Percentiles rank a stretch among this genome's conserved stretches.
Evolutionary conservation across 1,140 invertebrate species (phyloP).

Genomic region (Agrypnia vestita): DNA sequence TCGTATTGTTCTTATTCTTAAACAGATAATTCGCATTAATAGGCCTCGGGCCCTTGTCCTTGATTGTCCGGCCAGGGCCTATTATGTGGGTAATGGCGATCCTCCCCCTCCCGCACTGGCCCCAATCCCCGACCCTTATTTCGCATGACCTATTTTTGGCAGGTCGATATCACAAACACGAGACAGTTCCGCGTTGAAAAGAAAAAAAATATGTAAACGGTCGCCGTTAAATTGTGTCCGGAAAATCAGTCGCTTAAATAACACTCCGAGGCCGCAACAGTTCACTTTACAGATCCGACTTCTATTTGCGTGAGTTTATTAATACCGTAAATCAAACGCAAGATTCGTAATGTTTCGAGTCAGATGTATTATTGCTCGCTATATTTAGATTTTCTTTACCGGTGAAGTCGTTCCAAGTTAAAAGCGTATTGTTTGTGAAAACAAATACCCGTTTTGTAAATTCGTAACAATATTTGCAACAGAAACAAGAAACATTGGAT

Average conservation of each 20-base stretch:
- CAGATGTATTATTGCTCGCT: no score
- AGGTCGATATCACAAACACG: conserved; percentile 45
- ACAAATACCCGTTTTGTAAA: no score
- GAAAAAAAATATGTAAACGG: conserved; percentile 36
- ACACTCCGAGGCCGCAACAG: background rate
- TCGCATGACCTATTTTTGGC: conserved; percentile 44
- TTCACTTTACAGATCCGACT: background rate
- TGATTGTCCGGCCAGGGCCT: background rate
- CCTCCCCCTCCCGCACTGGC: background rate
- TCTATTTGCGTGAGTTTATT: background rate
- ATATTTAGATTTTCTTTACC: no score
- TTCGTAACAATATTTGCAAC: no score
- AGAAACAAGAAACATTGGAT: no score
- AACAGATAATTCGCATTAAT: conserved; percentile 16
- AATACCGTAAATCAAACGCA: background rate
- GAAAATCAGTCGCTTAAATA: background rate
- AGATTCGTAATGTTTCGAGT: no score
- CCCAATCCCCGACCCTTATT: conserved; percentile 1
- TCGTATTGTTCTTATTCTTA: background rate
- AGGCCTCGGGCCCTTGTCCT: conserved; percentile 14
- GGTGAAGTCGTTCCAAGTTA: no score
- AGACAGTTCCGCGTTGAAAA: conserved; percentile 27
- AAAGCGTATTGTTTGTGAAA: no score
- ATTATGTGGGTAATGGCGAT: conserved; percentile 23
- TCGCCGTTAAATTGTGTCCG: conserved; percentile 40